A percentile compares a stretch with the other conserved stretches of the same genome.
These are phyloP conservation scores for Synergus japonicus DNA, from an alignment of 2,888 invertebrate genomes.

Conservation along the genomic window DNA sequence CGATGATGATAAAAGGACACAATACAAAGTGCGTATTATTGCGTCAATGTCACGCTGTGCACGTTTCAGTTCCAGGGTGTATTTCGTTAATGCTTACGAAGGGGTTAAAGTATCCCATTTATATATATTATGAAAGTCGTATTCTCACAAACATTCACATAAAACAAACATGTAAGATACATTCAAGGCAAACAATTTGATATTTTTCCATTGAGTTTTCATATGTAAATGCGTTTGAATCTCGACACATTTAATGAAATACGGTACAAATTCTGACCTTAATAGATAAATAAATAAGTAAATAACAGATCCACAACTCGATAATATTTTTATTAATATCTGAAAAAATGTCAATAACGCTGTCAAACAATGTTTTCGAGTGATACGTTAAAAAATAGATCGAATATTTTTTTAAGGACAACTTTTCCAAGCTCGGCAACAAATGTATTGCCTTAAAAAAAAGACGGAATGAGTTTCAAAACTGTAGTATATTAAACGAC, in stretches of 20 bases:
- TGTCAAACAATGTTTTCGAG: neutral
- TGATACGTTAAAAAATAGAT: neutral
- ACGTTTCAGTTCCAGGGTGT: too few species aligned
- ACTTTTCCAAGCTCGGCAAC: neutral
- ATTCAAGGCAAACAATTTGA: neutral
- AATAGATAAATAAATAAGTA: slow-evolving; percentile 43
- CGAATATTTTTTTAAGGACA: neutral
- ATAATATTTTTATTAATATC: slow-evolving; percentile 47
- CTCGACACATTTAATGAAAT: slow-evolving; percentile 60
- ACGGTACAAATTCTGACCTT: slow-evolving; percentile 76
- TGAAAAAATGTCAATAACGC: slow-evolving; percentile 45
- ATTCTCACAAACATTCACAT: neutral
- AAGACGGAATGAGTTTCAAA: neutral
- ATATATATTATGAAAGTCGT: neutral
- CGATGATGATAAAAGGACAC: too few species aligned
- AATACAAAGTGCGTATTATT: too few species aligned
- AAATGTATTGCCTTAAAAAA: neutral
- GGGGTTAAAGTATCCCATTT: neutral
- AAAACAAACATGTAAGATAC: neutral
- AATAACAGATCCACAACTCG: slow-evolving; percentile 43
- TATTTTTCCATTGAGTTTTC: too few species aligned
- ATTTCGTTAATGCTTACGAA: too few species aligned
- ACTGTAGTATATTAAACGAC: neutral
- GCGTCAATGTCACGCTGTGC: too few species aligned
- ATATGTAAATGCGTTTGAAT: slow-evolving; percentile 52